These are phyloP conservation scores for Stichopus horrens DNA, from an alignment of 53 echinoderm and acorn worm genomes.

Conservation along the genomic window DNA sequence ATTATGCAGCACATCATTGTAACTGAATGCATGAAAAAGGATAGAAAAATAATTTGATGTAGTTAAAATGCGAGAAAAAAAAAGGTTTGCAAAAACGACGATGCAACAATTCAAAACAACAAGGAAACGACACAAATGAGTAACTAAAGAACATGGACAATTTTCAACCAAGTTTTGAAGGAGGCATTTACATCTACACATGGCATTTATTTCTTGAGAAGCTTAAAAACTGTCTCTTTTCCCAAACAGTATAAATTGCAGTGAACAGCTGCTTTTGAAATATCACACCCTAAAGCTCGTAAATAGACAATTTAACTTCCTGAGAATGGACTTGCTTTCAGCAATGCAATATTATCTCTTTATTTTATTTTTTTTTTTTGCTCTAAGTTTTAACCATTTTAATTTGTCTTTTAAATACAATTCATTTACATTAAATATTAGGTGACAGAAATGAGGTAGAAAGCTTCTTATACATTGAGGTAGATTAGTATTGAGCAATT, in stretches of 20 bases:
- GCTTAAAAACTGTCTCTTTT: background rate
- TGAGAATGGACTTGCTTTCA: slow-evolving; percentile 44
- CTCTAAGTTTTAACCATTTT: slow-evolving; percentile 2
- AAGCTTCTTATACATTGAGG: slow-evolving; percentile 43
- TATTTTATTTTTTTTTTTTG: background rate
- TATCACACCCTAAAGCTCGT: slow-evolving; percentile 44
- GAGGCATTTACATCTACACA: background rate
- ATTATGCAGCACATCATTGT: slow-evolving; percentile 1
- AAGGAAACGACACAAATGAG: background rate
- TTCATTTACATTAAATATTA: slow-evolving; percentile 45
- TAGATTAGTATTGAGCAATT: slow-evolving; percentile 44
- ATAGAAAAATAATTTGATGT: slow-evolving; percentile 21
- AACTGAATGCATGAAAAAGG: slow-evolving; percentile 13
- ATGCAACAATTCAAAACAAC: background rate
- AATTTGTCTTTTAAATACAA: slow-evolving; percentile 37
- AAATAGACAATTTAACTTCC: slow-evolving; percentile 48
- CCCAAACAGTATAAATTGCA: slow-evolving; percentile 42
- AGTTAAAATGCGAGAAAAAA: background rate
- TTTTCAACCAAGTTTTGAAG: background rate
- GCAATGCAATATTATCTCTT: slow-evolving; percentile 26
- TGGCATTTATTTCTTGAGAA: background rate
- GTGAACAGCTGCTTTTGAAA: slow-evolving; percentile 40
- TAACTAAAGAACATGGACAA: background rate
- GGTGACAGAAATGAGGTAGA: slow-evolving; percentile 44
- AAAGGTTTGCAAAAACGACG: background rate